Conservation (phyloP, 2,888 invertebrate species). For the Iselma pallidipennis region DNA sequence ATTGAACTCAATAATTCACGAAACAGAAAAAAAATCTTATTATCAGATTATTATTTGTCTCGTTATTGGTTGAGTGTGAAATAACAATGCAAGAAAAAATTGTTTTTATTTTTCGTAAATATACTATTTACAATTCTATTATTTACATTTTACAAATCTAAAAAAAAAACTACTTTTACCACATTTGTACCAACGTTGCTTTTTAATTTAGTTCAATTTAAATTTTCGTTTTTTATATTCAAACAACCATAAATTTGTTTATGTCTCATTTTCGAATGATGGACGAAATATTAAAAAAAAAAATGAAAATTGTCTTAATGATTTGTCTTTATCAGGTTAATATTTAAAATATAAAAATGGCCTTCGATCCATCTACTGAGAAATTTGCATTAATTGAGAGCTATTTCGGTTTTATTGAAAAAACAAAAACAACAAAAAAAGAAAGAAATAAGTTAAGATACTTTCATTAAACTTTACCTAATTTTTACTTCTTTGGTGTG, state of each 20-base stretch:
- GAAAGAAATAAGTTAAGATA: slow-evolving; percentile 43
- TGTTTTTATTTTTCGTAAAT: slow-evolving; percentile 46
- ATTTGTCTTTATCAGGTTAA: slow-evolving; percentile 7
- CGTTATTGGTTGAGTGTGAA: background rate
- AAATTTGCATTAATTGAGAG: slow-evolving; percentile 28
- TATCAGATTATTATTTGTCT: background rate
- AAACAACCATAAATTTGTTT: slow-evolving; percentile 13
- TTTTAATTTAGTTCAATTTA: slow-evolving; percentile 3
- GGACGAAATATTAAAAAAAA: background rate
- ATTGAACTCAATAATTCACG: background rate
- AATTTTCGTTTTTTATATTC: background rate
- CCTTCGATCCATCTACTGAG: slow-evolving; percentile 23
- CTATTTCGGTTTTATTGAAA: slow-evolving; percentile 21
- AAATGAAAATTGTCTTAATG: background rate
- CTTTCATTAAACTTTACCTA: slow-evolving; percentile 38
- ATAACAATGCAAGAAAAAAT: slow-evolving; percentile 36
- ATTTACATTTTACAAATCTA: slow-evolving; percentile 47
- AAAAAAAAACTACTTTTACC: slow-evolving; percentile 44
- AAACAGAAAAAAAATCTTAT: background rate
- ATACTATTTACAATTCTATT: slow-evolving; percentile 46
- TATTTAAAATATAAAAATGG: slow-evolving; percentile 19
- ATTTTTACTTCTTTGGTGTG: slow-evolving; percentile 52
- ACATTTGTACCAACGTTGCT: slow-evolving; percentile 45
- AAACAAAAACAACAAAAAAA: slow-evolving; percentile 12
- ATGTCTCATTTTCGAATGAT: slow-evolving; percentile 6